These are phyloP conservation scores for Metopolophium dirhodum DNA, from an alignment of 1,140 invertebrate species.

Conservation along the genomic window DNA sequence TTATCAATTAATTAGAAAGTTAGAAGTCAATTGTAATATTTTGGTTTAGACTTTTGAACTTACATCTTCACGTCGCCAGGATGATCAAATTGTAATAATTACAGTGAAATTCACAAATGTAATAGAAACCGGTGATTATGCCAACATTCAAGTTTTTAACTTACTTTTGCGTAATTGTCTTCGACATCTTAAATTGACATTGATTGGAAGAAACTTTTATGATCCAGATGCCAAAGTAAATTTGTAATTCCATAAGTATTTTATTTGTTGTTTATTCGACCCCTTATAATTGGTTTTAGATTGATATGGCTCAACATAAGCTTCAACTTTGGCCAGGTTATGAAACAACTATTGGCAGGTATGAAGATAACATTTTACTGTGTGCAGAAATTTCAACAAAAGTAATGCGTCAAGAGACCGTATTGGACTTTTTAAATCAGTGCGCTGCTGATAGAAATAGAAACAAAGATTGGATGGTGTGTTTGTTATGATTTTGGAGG, in stretches of 20 bases:
- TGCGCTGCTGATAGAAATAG: background rate
- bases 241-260: background rate
- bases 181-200: slow-evolving; percentile 69
- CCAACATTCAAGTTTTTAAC: slow-evolving; percentile 74
- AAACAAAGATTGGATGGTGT: slow-evolving; percentile 42
- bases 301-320: slow-evolving; percentile 65
- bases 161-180: slow-evolving; percentile 77
- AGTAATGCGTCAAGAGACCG: slow-evolving; percentile 70
- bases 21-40: background rate
- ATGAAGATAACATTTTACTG: slow-evolving; percentile 75
- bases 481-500: background rate
- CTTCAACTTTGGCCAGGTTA: slow-evolving; percentile 80
- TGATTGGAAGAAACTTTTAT: slow-evolving; percentile 81
- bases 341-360: slow-evolving; percentile 78
- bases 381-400: slow-evolving; percentile 79
- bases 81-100: slow-evolving; percentile 59
- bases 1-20: too few relatives aligned
- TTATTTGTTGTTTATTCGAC: background rate
- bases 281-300: slow-evolving; percentile 38
- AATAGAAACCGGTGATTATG: slow-evolving; percentile 62
- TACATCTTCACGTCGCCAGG: background rate
- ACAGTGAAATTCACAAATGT: slow-evolving; percentile 63
- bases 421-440: slow-evolving; percentile 64
- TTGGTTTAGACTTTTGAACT: background rate
- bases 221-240: slow-evolving; percentile 72